phyloP scores from a whole-genome alignment of 1,140 invertebrate species.

The Cyrtorhinus lividipennis region DNA sequence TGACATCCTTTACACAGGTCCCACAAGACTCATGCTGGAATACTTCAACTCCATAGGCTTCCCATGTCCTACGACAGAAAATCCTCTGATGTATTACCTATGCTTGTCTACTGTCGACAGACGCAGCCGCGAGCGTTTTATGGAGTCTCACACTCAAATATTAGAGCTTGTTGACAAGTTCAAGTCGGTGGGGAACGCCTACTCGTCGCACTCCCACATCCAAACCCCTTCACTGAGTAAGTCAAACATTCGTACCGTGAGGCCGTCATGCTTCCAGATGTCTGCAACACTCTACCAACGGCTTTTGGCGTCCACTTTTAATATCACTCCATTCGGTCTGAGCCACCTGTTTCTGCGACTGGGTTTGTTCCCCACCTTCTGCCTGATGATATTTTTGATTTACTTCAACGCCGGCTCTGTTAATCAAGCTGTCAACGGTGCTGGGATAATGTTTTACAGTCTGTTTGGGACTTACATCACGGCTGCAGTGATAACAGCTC shows the following conservation, averaged over 20 bases:
- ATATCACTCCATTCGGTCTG: constrained; percentile 53
- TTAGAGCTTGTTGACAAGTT: constrained; percentile 82
- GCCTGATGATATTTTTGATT: constrained; percentile 63
- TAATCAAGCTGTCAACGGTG: constrained; percentile 32
- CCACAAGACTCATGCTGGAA: constrained; percentile 74
- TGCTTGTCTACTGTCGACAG: constrained; percentile 84
- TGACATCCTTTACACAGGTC: constrained; percentile 79
- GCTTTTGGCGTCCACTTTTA: constrained; percentile 57
- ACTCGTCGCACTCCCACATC: constrained; percentile 32
- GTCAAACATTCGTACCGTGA: constrained; percentile 33
- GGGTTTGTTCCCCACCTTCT: constrained; percentile 57
- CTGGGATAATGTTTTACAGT: constrained; percentile 67
- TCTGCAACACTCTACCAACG: constrained; percentile 58
- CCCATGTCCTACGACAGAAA: constrained; percentile 81
- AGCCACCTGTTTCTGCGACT: constrained; percentile 57
- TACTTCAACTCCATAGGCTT: constrained; percentile 85
- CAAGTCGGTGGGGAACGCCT: constrained; percentile 58
- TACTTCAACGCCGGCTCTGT: constrained; percentile 44
- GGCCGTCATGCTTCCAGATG: constrained; percentile 50
- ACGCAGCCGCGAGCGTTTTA: constrained; percentile 68
- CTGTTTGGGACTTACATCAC: constrained; percentile 61
- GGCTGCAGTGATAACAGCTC: constrained; percentile 61
- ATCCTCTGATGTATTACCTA: constrained; percentile 86
- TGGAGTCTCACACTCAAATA: constrained; percentile 86
- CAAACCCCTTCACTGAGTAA: background rate